Conservation (phyloP, 2,888 invertebrate genomes). For the Blera fallax region DNA sequence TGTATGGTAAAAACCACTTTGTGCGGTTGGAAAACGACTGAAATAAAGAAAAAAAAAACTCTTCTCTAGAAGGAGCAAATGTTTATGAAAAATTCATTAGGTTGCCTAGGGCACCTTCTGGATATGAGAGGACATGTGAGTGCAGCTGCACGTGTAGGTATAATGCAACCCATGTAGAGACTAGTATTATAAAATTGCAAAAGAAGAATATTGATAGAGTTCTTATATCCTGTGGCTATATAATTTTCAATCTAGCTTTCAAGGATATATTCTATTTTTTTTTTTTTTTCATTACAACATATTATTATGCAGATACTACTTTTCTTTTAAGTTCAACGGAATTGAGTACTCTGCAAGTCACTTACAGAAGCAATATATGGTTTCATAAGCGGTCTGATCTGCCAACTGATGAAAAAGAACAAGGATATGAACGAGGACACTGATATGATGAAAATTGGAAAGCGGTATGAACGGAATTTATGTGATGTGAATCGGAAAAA, state of each 20-base stretch:
- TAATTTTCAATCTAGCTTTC: slow-evolving; percentile 66
- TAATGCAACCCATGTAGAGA: slow-evolving; percentile 24
- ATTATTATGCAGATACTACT: slow-evolving; percentile 50
- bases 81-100: slow-evolving; percentile 72
- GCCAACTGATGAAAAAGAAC: background rate
- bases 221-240: slow-evolving; percentile 61
- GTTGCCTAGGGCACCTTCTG: slow-evolving; percentile 63
- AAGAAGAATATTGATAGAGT: slow-evolving; percentile 64
- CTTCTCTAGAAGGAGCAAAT: slow-evolving; percentile 24
- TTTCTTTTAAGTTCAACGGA: slow-evolving; percentile 32
- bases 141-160: slow-evolving; percentile 46
- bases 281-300: slow-evolving; percentile 42
- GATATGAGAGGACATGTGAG: slow-evolving; percentile 31
- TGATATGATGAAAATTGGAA: too few species aligned
- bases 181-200: slow-evolving; percentile 46
- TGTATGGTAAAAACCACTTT: slow-evolving; percentile 57
- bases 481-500: too few species aligned
- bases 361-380: background rate
- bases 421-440: background rate
- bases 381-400: background rate
- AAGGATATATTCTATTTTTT: slow-evolving; percentile 21
- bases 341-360: slow-evolving; percentile 2
- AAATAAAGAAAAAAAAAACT: slow-evolving; percentile 15
- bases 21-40: slow-evolving; percentile 53
- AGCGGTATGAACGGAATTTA: too few species aligned